phyloP scores from a whole-genome alignment of 2,888 invertebrate genomes.

The Microchrysa polita region DNA sequence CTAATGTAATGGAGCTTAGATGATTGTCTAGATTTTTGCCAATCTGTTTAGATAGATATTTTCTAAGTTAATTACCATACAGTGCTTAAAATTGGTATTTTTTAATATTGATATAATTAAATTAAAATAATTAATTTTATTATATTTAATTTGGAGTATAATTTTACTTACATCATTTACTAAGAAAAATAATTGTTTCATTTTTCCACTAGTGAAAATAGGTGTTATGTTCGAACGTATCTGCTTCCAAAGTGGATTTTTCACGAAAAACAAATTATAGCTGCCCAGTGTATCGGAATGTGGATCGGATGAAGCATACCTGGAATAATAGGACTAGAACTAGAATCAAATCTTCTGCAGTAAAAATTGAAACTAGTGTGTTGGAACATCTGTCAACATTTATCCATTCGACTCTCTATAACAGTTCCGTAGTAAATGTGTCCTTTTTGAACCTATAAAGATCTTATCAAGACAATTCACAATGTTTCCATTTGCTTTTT shows the following conservation, averaged over 20 bases:
- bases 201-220: slow-evolving; percentile 63
- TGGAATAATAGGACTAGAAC: too few species aligned
- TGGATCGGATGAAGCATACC: slow-evolving; percentile 57
- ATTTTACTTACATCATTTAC: slow-evolving; percentile 56
- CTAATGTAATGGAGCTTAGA: slow-evolving; percentile 17
- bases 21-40: slow-evolving; percentile 38
- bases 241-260: slow-evolving; percentile 64
- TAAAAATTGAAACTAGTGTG: too few species aligned
- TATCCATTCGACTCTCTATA: too few species aligned
- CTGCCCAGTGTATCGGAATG: slow-evolving; percentile 61
- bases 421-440: too few species aligned
- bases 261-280: slow-evolving; percentile 64
- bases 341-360: too few species aligned
- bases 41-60: slow-evolving; percentile 9
- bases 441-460: too few species aligned
- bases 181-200: slow-evolving; percentile 62
- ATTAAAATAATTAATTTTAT: slow-evolving; percentile 31
- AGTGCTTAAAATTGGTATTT: too few species aligned
- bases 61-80: not conserved
- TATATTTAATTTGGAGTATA: slow-evolving; percentile 17
- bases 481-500: too few species aligned
- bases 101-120: not conserved
- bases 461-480: too few species aligned
- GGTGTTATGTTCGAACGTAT: slow-evolving; percentile 64
- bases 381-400: too few species aligned